These are phyloP conservation scores for Gila robusta DNA, from an alignment of 2,797 vertebrate species.

Conservation along the genomic window DNA sequence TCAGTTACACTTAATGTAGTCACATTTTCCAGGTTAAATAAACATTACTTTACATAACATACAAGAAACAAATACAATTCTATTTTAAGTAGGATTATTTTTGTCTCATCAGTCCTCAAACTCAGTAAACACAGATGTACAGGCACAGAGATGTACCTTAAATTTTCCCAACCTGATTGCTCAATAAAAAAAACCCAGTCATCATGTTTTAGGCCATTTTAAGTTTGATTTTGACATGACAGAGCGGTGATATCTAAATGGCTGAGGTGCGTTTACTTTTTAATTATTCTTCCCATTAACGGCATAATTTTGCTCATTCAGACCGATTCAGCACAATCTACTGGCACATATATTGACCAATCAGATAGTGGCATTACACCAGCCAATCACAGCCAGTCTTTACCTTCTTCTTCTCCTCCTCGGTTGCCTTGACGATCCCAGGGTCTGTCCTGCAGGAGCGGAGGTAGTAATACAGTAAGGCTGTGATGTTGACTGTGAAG, in stretches of 20 bases:
- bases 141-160: no score
- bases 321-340: neutral
- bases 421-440: conserved; percentile 86
- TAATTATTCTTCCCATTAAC: no score
- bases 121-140: no score
- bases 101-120: no score
- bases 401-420: conserved; percentile 93
- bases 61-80: neutral
- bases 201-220: neutral
- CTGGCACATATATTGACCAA: neutral
- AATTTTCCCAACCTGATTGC: no score
- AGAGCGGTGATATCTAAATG: neutral
- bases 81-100: neutral
- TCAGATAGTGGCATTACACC: neutral
- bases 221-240: neutral
- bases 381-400: neutral
- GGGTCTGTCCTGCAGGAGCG: conserved; percentile 90
- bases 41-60: neutral
- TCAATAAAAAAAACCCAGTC: no score
- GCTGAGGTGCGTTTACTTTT: no score
- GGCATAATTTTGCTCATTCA: neutral
- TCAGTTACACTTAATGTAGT: no score
- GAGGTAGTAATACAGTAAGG: conserved; percentile 89
- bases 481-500: conserved; percentile 79
- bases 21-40: no score